Evolutionary conservation across 2,888 invertebrate genomes (phyloP), one percentile per base, ranked within the genome.

Genomic region (Clivina fossor): DNA sequence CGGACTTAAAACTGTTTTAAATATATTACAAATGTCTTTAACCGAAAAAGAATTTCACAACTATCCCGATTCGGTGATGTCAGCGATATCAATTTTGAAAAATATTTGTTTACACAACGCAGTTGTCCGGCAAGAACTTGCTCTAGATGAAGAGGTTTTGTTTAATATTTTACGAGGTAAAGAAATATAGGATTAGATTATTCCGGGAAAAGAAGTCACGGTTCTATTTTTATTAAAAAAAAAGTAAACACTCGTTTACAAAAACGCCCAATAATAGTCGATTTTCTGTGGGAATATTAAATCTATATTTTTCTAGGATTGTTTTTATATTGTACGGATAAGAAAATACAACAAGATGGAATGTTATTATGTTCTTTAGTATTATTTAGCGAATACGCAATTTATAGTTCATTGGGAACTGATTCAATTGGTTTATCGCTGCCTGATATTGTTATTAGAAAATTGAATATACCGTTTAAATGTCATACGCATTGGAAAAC

Each of bases 41-140:
- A 68, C 69, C 24, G 77, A 78, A 59, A 71, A 73, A 40, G 73
- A 78, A 62, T 77, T 70, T 61, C 65, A 66, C 2, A 74, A 78
- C 65, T 78, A 78, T 69, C 76, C 79, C 5, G 79, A 80, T 67
- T 77, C 78, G 9, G 73, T 77, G 8, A 72, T 79, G 62, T 75
- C 79, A 1, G 71, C 75, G 41, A 64, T 78, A 20, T 68, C 72
- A 28, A 74, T 78, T 62, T 68, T 79, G 62, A 79, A 78, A 68
- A 65, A 72, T 66, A 69, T 76, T 64, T 73, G 70, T 71, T 76
- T 76, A 67, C 80, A 78, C 74, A 82, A 69, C 74, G 64, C 78
- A 68, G 61, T 78, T 71, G 68, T 84, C 68, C 70, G 85, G 70
- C 63, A 79, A 71, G 68, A 83, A 72, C 68, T 86, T 69, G 71